A percentile compares a stretch with the other conserved stretches of the same genome.
Evolutionary conservation across 2,113 vertebrate species (phyloP).

Genomic region (Macrotis lagotis): DNA sequence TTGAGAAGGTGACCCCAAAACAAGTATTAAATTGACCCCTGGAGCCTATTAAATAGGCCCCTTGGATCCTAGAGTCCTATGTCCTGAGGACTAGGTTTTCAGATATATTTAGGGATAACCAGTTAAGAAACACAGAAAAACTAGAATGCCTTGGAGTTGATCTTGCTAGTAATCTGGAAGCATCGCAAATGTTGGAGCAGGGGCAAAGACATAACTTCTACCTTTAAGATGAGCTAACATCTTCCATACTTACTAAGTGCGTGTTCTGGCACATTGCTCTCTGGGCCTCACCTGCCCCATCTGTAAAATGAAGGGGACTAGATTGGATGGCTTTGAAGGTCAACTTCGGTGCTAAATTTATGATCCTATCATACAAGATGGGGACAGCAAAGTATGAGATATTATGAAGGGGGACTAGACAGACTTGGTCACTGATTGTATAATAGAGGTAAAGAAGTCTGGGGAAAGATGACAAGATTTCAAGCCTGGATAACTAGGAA

Average conservation of each 20-base stretch:
- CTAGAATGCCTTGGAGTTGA: conserved; percentile 1
- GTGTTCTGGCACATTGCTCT: neutral
- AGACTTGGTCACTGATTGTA: neutral
- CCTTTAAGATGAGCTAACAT: neutral
- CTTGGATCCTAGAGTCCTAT: neutral
- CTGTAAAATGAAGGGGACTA: neutral
- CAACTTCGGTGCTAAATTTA: neutral
- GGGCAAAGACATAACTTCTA: conserved; percentile 72
- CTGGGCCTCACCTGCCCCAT: neutral
- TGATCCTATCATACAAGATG: neutral
- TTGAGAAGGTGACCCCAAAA: neutral
- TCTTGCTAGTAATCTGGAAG: conserved; percentile 60
- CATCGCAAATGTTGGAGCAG: conserved; percentile 67
- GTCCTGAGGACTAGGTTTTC: neutral
- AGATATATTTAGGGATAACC: neutral
- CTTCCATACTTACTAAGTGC: neutral
- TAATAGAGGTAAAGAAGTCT: neutral
- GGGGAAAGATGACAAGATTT: neutral
- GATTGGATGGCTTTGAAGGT: neutral
- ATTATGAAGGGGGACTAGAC: neutral
- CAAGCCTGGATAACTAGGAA: neutral
- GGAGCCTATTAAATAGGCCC: too few species aligned
- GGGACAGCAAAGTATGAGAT: neutral
- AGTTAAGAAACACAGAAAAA: neutral
- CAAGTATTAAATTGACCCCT: neutral